These are phyloP conservation scores for Drosophila nigromelanica DNA, from an alignment of 1,140 invertebrate species.

Conservation along the genomic window DNA sequence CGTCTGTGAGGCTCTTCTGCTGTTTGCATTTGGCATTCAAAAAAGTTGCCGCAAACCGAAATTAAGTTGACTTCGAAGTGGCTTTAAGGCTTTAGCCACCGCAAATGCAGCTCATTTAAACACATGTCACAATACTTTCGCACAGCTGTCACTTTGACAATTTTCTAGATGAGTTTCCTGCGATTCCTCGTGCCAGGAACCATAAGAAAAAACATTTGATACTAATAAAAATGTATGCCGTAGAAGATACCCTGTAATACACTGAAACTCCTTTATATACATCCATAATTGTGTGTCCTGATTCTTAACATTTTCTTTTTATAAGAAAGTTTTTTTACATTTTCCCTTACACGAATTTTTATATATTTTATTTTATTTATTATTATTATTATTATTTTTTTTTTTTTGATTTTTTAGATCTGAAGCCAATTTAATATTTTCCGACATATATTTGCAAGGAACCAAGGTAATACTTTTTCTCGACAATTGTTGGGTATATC, in stretches of 20 bases:
- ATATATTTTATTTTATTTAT: no score
- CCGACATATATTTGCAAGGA: no score
- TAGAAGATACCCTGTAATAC: neutral
- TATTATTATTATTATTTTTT: no score
- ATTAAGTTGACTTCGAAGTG: constrained; percentile 59
- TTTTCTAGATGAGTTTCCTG: constrained; percentile 80
- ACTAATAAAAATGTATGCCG: neutral
- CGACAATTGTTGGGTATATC: no score
- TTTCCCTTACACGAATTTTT: no score
- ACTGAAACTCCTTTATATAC: no score
- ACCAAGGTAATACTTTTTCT: no score
- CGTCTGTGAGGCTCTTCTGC: constrained; percentile 54
- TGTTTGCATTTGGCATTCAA: constrained; percentile 65
- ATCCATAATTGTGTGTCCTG: no score
- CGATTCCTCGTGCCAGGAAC: constrained; percentile 40
- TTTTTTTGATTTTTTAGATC: no score
- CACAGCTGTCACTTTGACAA: constrained; percentile 81
- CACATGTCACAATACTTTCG: constrained; percentile 81
- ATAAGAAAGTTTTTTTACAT: no score
- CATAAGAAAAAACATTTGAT: neutral
- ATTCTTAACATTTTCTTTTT: no score
- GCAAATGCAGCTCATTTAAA: constrained; percentile 79
- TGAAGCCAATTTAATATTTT: no score
- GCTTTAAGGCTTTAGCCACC: constrained; percentile 61
- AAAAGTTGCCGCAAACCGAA: constrained; percentile 68